Evolutionary conservation across 2,113 vertebrate species (phyloP).

Genomic region (Climacteris rufus): DNA sequence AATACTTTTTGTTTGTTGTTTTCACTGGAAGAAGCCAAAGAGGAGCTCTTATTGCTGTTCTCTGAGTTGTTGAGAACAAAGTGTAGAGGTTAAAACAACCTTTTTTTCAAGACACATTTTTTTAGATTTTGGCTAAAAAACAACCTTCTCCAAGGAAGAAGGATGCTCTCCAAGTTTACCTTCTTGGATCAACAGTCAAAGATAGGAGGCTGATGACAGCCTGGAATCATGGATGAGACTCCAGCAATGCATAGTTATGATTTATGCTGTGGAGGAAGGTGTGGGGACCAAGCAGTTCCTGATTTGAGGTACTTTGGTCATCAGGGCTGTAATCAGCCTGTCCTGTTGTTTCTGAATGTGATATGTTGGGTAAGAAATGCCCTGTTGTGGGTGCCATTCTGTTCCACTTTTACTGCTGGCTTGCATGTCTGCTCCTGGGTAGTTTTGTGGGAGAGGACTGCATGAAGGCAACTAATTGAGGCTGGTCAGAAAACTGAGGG

Average conservation of each 20-base stretch:
- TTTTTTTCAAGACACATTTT: neutral
- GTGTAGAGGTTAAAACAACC: neutral
- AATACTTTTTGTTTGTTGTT: neutral
- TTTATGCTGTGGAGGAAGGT: neutral
- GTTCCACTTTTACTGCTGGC: neutral
- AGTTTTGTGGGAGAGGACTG: neutral
- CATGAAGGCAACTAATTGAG: neutral
- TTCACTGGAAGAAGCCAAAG: neutral
- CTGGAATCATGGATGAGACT: neutral
- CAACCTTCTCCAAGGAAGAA: neutral
- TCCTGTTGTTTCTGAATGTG: fast-evolving
- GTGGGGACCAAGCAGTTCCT: neutral
- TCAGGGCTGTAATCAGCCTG: neutral
- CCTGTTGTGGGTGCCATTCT: too few species aligned
- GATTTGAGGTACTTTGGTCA: fast-evolving
- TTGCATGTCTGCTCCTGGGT: neutral
- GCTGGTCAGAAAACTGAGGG: neutral
- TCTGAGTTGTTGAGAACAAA: neutral
- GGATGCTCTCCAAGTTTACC: neutral
- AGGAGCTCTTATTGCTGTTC: neutral
- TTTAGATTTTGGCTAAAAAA: neutral
- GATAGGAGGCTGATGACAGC: neutral
- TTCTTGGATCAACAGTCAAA: neutral
- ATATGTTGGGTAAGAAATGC: fast-evolving
- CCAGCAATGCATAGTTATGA: neutral